Base-by-base conservation (phyloP, 2,888 invertebrate species). In the Morpho helenor region DNA sequence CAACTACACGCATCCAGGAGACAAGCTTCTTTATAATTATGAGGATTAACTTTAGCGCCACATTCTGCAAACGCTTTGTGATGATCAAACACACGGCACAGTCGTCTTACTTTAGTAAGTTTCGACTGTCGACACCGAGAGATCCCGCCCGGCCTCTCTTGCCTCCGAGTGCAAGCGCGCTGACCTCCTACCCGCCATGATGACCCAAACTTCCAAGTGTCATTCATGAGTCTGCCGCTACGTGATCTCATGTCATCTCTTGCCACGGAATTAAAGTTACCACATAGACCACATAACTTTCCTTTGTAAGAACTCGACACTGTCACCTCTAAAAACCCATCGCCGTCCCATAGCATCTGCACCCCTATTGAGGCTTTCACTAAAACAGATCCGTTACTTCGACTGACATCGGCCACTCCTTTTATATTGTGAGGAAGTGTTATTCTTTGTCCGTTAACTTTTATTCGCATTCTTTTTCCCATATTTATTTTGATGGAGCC, bases 151-250 rank as follows among this genome's bases (percentile, higher is more conserved):
- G 86, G 87, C 4, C 81, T 86, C 69, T 92, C 87, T 67, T 89
- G 92, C 0, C 93, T 89, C 3, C 94, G 84, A 2, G 93, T 92
- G 75, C 96, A 96, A 4, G 94, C 93, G 57, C 93, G 93, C 61
- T 93, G 94, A 0, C 96, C 95, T 0, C 98, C 98, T 1, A 97
- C 96, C 55, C 96, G 93, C 98, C 98, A 99, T 4, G 98, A 97
- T 52, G 95, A 93, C 3, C 96, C 98, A 73, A 98, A 98, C 56
- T 93, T 92, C 87, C 93, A 91, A 31, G 85, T 78, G 68, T 96
- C 95, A 49, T 91, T 91, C 60, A 95, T 92, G 51, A 94, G 83
- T 51, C 91, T 90, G 8, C 96, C 96, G 66, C 93, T 93, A 54
- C 94, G 92, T 52, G 93, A 93, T 66, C 90, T 93, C 75, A 97